Percentiles rank a stretch among this genome's conserved stretches.
Conservation (phyloP, 2,888 invertebrate species). For the Stenodera caucasica region DNA sequence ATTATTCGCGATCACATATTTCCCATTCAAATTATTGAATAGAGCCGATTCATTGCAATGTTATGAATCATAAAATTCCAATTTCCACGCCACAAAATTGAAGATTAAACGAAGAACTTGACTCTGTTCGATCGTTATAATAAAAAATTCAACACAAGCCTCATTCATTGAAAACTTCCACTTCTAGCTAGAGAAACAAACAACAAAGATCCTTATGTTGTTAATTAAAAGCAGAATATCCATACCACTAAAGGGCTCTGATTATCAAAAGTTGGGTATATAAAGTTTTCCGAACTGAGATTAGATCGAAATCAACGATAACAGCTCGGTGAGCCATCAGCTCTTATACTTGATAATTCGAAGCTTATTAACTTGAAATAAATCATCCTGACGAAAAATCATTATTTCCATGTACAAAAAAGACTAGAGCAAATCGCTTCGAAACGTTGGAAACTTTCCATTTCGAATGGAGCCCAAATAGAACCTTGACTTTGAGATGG, state of each 20-base stretch:
- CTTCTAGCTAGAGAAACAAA: too few species aligned
- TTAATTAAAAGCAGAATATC: too few species aligned
- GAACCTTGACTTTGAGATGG: too few species aligned
- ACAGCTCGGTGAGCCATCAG: not conserved
- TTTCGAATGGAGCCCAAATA: not conserved
- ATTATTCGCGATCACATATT: not conserved
- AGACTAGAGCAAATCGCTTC: constrained; percentile 7
- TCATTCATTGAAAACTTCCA: too few species aligned
- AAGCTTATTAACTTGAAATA: constrained; percentile 24
- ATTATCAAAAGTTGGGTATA: too few species aligned
- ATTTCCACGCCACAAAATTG: not conserved
- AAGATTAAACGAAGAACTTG: not conserved
- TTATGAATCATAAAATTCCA: constrained; percentile 1
- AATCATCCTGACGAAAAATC: constrained; percentile 16
- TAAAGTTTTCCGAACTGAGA: too few species aligned
- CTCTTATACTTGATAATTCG: constrained; percentile 18
- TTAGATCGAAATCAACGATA: not conserved
- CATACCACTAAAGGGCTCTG: too few species aligned
- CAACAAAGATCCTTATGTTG: too few species aligned
- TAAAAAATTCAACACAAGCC: not conserved
- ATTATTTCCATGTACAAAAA: constrained; percentile 9
- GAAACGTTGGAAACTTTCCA: not conserved
- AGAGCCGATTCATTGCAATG: not conserved
- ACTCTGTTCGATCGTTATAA: not conserved
- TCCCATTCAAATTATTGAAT: not conserved